phyloP scores from a whole-genome alignment of 2,888 invertebrate genomes.

The Spodoptera picta region DNA sequence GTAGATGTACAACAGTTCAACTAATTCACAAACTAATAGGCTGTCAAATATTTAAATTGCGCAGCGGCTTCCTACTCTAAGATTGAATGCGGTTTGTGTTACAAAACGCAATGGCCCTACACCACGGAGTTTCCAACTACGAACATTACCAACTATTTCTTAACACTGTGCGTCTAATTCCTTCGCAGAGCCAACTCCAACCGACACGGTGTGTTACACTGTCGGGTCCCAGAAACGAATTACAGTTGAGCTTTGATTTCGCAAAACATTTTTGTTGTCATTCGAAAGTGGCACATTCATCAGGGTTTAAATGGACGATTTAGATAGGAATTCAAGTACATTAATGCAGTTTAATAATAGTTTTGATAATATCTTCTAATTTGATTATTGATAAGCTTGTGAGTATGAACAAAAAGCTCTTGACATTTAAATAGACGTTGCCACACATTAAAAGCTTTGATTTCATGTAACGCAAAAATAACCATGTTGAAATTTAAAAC shows the following conservation, averaged over 20 bases:
- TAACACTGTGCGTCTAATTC: slow-evolving; percentile 43
- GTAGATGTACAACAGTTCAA: slow-evolving; percentile 34
- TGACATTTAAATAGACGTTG: slow-evolving; percentile 18
- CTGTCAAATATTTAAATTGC: slow-evolving; percentile 84
- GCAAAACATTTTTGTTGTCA: slow-evolving; percentile 55
- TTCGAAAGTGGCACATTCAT: slow-evolving; percentile 50
- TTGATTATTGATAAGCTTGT: slow-evolving; percentile 30
- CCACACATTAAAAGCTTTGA: not conserved
- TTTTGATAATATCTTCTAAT: slow-evolving; percentile 43
- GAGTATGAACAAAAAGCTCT: slow-evolving; percentile 8
- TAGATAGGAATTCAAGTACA: slow-evolving; percentile 31
- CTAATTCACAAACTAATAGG: slow-evolving; percentile 66
- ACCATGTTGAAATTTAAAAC: not conserved
- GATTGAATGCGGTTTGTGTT: slow-evolving; percentile 83
- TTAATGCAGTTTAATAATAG: slow-evolving; percentile 37
- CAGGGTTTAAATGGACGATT: slow-evolving; percentile 46
- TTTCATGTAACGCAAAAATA: not conserved
- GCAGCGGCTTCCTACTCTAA: slow-evolving; percentile 76
- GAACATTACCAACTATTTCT: slow-evolving; percentile 45
- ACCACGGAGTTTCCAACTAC: slow-evolving; percentile 51
- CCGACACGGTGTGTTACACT: slow-evolving; percentile 30
- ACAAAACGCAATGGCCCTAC: slow-evolving; percentile 69
- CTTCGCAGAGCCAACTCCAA: slow-evolving; percentile 25
- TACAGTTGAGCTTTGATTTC: slow-evolving; percentile 47
- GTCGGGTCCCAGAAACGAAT: slow-evolving; percentile 44